Evolutionary conservation across 2,797 vertebrate genomes (phyloP), one percentile per base, ranked within the genome.

Genomic region (Notolabrus celidotus): DNA sequence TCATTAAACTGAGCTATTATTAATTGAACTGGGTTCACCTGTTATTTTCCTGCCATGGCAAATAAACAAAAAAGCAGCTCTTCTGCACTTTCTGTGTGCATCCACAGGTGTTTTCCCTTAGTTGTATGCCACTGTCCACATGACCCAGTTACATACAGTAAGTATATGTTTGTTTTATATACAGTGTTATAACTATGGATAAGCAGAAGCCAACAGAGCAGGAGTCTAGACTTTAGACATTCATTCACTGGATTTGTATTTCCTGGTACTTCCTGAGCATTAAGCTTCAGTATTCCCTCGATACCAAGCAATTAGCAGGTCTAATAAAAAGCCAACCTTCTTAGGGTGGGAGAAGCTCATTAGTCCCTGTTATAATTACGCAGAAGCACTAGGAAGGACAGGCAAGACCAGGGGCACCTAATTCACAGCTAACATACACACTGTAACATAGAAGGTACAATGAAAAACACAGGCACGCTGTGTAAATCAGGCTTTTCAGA

Each of bases 331-430:
- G 58, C 65, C 73, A 22, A 59, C 39, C 74, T 83, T 15, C 67
- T 82, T 80, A 80, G 60, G 64, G 52, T 4, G 61, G 59, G 46
- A 77, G 61, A 86, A 60, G 84, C 76, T 85, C 66, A 68, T 89
- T 89, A 81, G 77, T 81, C 84, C 83, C 67, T 50, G 45, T 7
- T 53, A 73, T 90, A 93, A 92, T 92, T 87, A 91, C 79, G 72
- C 52, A 62, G 57, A 71, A 86, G 67, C 74, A 79, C 65, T 57
- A 60, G 74, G 71, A 84, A 84, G 67, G 77, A 84, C 65, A 41
- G 60, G 67, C 10, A 5, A 72, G 59, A 79, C 62, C 62, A 58
- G 71, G 43, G 29, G 45, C 59, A 51, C 34, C 52, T 75, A 64
- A 77, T 79, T 81, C 74, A 72, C 68, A 72, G 68, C 50, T 63